Conservation (phyloP, 2,113 vertebrate genomes). For the Dasyprocta punctata region DNA sequence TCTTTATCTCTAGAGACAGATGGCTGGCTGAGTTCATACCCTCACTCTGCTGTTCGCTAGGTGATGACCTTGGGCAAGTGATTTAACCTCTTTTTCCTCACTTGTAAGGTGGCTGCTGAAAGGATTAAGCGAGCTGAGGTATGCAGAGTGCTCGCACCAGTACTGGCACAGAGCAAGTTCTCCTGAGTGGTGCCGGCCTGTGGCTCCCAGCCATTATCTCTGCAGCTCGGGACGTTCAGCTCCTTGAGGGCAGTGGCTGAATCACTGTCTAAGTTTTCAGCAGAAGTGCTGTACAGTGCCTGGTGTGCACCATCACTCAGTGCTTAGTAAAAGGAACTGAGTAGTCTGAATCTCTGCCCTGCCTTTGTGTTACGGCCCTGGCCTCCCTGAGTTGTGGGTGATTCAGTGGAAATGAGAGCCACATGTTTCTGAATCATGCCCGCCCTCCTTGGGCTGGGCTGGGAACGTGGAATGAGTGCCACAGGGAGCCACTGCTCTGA, state of each 20-base stretch:
- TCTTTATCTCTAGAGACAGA: neutral
- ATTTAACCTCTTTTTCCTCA: constrained; percentile 24
- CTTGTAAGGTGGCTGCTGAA: neutral
- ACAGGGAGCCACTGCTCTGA: constrained; percentile 29
- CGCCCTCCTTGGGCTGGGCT: constrained; percentile 75
- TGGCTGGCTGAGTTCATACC: neutral
- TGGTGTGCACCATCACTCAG: constrained; percentile 9
- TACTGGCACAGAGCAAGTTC: neutral
- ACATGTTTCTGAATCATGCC: constrained; percentile 83
- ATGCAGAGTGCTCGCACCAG: neutral
- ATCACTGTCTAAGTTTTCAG: neutral
- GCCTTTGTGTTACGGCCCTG: constrained; percentile 61
- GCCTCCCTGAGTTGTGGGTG: constrained; percentile 78
- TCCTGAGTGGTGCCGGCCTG: neutral
- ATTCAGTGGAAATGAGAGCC: constrained; percentile 83
- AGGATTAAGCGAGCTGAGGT: neutral
- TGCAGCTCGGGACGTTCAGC: neutral
- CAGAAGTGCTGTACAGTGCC: neutral
- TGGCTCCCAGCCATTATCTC: neutral
- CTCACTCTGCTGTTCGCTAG: neutral
- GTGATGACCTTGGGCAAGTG: neutral
- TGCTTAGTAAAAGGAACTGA: neutral
- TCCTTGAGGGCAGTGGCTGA: neutral
- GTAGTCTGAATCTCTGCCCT: neutral
- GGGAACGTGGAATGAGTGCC: constrained; percentile 64